Conservation (phyloP, 2,113 vertebrate species). For the Sphaerodactylus townsendi region DNA sequence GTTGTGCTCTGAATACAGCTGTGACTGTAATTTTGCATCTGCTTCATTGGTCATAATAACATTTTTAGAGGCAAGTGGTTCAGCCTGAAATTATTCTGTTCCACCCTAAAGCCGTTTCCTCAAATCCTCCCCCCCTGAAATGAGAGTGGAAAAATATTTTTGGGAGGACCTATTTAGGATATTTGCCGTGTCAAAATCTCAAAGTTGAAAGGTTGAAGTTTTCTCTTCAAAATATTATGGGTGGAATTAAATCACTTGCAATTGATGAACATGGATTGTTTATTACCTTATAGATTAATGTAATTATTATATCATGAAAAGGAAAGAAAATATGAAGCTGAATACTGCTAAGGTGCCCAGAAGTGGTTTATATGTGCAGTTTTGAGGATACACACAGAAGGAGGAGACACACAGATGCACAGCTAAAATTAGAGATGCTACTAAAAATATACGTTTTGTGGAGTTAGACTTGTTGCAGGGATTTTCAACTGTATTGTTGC, state of each 20-base stretch:
- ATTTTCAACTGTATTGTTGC: background rate
- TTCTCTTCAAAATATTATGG: background rate
- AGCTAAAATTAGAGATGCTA: background rate
- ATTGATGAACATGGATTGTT: background rate
- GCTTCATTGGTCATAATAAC: slow-evolving; percentile 66
- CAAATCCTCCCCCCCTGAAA: slow-evolving; percentile 2
- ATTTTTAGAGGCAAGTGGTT: slow-evolving; percentile 64
- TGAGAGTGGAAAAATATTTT: slow-evolving; percentile 1
- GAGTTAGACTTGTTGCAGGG: background rate
- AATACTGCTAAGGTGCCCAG: background rate
- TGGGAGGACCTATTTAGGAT: slow-evolving; percentile 41
- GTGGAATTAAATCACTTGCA: slow-evolving; percentile 1
- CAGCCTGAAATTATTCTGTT: slow-evolving; percentile 66
- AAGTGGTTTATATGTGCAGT: background rate
- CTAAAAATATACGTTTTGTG: background rate
- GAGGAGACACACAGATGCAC: background rate
- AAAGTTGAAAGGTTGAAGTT: slow-evolving; percentile 15
- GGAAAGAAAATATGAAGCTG: background rate
- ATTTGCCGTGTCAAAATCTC: slow-evolving; percentile 17
- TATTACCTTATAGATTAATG: background rate
- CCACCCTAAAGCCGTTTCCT: slow-evolving; percentile 49
- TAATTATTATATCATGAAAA: background rate
- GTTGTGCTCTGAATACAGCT: slow-evolving; percentile 77
- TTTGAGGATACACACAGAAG: background rate
- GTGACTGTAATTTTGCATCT: slow-evolving; percentile 78